Evolutionary conservation across 2,113 vertebrate species (phyloP).

Genomic region (Bothrops jararaca): DNA sequence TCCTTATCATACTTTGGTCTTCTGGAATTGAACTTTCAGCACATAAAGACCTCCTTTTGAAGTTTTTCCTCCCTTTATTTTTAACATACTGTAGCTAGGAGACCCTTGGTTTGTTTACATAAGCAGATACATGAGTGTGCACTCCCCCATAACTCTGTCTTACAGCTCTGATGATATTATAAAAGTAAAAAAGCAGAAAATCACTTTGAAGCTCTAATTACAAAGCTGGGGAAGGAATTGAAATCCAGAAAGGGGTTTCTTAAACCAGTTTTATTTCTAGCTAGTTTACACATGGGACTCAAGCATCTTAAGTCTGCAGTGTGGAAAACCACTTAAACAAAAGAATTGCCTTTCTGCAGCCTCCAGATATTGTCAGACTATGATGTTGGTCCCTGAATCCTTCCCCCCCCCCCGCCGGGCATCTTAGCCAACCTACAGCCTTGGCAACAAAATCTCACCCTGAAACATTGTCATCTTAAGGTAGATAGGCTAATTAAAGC

Average conservation of each 20-base stretch:
- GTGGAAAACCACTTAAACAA: neutral
- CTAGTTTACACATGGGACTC: neutral
- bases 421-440: neutral
- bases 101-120: conserved; percentile 37
- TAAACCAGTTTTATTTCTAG: neutral
- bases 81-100: conserved; percentile 9
- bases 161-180: neutral
- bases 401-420: neutral
- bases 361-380: neutral
- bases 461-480: neutral
- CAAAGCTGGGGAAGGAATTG: neutral
- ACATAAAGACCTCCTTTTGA: neutral
- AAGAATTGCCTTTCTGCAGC: neutral
- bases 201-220: neutral
- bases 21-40: neutral
- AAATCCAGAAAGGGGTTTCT: neutral
- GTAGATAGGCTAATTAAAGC: neutral
- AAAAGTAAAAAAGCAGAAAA: neutral
- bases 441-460: neutral
- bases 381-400: neutral
- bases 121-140: neutral
- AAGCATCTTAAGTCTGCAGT: neutral
- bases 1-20: neutral
- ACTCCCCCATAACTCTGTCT: neutral
- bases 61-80: conserved; percentile 15